These are phyloP conservation scores for Ctenoplectra terminalis DNA, from an alignment of 1,140 invertebrate species.

Conservation along the genomic window DNA sequence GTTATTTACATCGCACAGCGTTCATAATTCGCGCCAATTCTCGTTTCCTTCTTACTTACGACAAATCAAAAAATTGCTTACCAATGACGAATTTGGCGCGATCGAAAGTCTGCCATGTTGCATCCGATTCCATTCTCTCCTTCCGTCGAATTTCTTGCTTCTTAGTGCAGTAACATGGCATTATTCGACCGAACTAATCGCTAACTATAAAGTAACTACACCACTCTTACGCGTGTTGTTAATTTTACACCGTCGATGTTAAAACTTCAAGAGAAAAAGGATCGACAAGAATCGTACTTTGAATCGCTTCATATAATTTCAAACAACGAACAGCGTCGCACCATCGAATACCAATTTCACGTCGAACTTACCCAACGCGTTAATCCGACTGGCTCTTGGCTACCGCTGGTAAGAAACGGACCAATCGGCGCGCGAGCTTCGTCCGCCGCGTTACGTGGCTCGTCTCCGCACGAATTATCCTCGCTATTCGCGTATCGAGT, in stretches of 20 bases:
- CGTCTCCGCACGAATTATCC: neutral
- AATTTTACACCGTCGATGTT: neutral
- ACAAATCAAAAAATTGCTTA: constrained; percentile 18
- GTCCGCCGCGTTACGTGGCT: neutral
- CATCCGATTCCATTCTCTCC: neutral
- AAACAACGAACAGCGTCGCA: neutral
- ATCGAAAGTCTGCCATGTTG: neutral
- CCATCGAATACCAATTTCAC: neutral
- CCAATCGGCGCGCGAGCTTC: neutral
- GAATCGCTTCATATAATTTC: neutral
- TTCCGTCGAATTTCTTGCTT: neutral
- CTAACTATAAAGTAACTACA: neutral
- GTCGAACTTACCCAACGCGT: too few relatives aligned
- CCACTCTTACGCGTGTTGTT: neutral
- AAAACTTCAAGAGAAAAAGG: neutral
- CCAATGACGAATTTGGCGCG: neutral
- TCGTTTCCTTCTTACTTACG: neutral
- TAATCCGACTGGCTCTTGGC: neutral
- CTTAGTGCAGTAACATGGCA: neutral
- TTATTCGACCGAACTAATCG: neutral
- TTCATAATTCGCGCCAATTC: neutral
- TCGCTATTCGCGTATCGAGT: neutral
- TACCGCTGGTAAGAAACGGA: neutral
- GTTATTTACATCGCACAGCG: constrained; percentile 13
- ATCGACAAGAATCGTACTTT: neutral